phyloP scores from a whole-genome alignment of 2,113 vertebrate genomes.

The Corythaeola cristata region DNA sequence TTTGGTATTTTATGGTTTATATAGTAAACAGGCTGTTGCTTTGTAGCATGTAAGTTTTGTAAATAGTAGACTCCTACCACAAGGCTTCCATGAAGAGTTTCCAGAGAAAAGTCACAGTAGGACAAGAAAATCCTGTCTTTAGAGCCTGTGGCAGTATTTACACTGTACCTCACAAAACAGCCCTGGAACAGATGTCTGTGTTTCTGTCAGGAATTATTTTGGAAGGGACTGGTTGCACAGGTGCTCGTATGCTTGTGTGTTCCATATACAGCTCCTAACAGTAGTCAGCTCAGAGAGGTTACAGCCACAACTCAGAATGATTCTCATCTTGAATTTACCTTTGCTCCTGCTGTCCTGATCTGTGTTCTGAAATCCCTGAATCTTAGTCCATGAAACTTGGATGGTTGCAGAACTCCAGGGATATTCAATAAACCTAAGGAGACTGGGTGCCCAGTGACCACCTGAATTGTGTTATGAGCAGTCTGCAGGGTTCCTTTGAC shows the following conservation, averaged over 20 bases:
- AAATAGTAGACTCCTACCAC: neutral
- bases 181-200: neutral
- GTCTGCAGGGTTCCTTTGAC: neutral
- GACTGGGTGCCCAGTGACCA: no score
- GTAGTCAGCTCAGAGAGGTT: neutral
- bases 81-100: neutral
- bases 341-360: neutral
- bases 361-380: neutral
- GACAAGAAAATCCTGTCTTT: neutral
- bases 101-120: neutral
- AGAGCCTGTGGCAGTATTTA: neutral
- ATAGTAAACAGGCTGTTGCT: neutral
- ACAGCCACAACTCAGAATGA: rapidly evolving
- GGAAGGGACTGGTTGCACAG: neutral
- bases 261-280: neutral
- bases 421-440: neutral
- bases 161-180: neutral
- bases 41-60: neutral
- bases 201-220: neutral
- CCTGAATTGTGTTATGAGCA: neutral
- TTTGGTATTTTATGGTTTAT: neutral
- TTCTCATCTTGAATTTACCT: neutral
- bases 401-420: neutral
- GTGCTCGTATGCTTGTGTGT: neutral
- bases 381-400: neutral